Base-by-base conservation (phyloP, 2,888 invertebrate species). In the Drosophila incognita region DNA sequence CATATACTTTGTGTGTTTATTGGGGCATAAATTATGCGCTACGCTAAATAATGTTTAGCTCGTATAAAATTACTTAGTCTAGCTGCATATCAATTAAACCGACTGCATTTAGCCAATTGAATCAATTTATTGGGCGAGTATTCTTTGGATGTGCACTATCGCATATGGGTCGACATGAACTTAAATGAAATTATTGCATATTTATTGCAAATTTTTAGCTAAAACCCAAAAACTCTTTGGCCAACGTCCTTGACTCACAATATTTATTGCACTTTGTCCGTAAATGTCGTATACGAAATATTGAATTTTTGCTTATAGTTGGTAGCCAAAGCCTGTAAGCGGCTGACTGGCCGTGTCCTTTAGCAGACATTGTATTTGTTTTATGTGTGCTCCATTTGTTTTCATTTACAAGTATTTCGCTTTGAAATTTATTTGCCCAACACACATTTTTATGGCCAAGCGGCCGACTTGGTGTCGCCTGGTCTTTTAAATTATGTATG, bases 341-440 rank as follows among this genome's bases (percentile, higher is more conserved):
- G 62, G 10, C 52, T 10, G 38, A 66, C 70, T 76, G 64, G 67
- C 69, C 63, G 62, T 75, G 69, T 80, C 68, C 80, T 60, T 69
- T 68, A 40, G 68, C 79, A 79, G 76, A 76, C 72, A 79, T 79
- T 83, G 82, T 82, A 69, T 57, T 70, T 68, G 74, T 46, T 53
- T 68, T 42, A 24, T 59, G 49, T 69, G 66, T 69, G 76, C 68
- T 74, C 87, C 89, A 87, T 87, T 87, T 87, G 89, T 87, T 87
- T 87, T 87, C 87, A 87, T 87, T 87, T 89, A 87, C 89, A 87
- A 89, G 87, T 87, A 87, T 87, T 87, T 89, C 89, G 81, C 87
- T 89, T 85, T 81, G 83, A 61, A 87, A 87, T 87, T 87, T 87
- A 89, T 87, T 89, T 87, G 74, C 72, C 72, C 72, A 75, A 64